phyloP scores from a whole-genome alignment of 2,888 invertebrate genomes.

The Drosophila subquinaria region DNA sequence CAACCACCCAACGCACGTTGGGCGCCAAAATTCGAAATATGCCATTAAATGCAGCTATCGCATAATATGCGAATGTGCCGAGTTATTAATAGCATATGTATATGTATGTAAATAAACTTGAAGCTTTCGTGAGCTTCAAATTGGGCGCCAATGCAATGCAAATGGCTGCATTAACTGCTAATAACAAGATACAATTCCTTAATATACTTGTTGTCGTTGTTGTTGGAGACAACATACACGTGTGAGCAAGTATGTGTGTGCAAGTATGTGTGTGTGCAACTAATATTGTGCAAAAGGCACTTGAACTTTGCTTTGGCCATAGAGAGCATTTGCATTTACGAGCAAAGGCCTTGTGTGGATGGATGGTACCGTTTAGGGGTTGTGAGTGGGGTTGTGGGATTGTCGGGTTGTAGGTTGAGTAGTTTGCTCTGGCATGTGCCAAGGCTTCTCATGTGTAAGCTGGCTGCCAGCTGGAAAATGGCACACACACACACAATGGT shows the following conservation, averaged over 20 bases:
- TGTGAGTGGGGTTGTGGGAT: neutral
- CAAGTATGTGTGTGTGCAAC: slow-evolving; percentile 14
- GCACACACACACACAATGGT: slow-evolving; percentile 28
- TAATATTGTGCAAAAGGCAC: slow-evolving; percentile 68
- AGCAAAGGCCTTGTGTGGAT: slow-evolving; percentile 43
- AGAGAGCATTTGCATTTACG: slow-evolving; percentile 40
- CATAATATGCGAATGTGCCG: slow-evolving; percentile 8
- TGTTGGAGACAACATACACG: slow-evolving; percentile 25
- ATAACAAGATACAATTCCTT: slow-evolving; percentile 20
- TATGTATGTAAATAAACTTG: neutral
- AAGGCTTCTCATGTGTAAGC: slow-evolving; percentile 45
- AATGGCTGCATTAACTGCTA: slow-evolving; percentile 31
- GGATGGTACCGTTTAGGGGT: slow-evolving; percentile 3
- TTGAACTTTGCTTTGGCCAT: slow-evolving; percentile 68
- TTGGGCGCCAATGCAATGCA: slow-evolving; percentile 27
- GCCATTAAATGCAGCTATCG: slow-evolving; percentile 16
- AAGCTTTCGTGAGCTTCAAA: slow-evolving; percentile 13
- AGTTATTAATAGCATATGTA: slow-evolving; percentile 3
- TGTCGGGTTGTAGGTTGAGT: slow-evolving; percentile 21
- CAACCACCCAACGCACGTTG: slow-evolving; percentile 2
- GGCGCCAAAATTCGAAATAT: slow-evolving; percentile 8
- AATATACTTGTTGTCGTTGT: slow-evolving; percentile 13
- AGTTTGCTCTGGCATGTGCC: slow-evolving; percentile 38
- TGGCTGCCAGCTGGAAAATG: slow-evolving; percentile 50
- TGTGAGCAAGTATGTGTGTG: slow-evolving; percentile 10